Base-by-base conservation (phyloP, 2,113 vertebrate genomes). In the Mugil cephalus region DNA sequence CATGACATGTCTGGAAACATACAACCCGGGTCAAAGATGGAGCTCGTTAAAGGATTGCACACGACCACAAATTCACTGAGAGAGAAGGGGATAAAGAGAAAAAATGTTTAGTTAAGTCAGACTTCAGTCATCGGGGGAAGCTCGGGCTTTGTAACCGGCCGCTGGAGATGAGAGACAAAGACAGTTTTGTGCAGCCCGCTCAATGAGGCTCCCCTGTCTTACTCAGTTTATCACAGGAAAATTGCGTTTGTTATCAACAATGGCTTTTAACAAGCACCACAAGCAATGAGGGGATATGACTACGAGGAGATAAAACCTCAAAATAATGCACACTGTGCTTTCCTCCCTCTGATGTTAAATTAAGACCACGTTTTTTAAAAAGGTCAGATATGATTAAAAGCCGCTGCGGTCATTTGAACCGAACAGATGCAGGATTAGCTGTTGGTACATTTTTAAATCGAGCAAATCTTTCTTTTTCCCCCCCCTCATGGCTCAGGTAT, bases 11-110 rank as follows among this genome's bases (percentile, higher is more conserved):
- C 82, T 86, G 84, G 88, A 89, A 93, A 93, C 85, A 89, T 90
- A 90, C 89, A 92, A 90, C 79, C 68, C 73, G 75, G 91, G 92
- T 93, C 91, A 94, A 92, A 92, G 91, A 93, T 92, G 93, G 93
- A 92, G 91, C 91, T 94, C 81, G 79, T 94, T 94, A 91, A 87
- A 87, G 87, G 89, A 90, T 88, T 90, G 85, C 90, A 88, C 89
- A 88, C 82, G 80, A 91, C 93, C 90, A 88, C 88, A 93, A 88
- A 90, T 83, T 87, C 77, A 80, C 71, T 63, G 58, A 80, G 76
- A 84, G 79, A 81, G 79, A 66, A 77, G 58, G 73, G 63, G 68
- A 76, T 56, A 42, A 71, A 74, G 75, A 61, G 53, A 86, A 82
- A 87, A 85, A 83, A 85, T 84, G 88, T 93, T 93, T 93, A 84